Base-by-base conservation (phyloP, 2,888 invertebrate species). In the Drosophila peninsularis region DNA sequence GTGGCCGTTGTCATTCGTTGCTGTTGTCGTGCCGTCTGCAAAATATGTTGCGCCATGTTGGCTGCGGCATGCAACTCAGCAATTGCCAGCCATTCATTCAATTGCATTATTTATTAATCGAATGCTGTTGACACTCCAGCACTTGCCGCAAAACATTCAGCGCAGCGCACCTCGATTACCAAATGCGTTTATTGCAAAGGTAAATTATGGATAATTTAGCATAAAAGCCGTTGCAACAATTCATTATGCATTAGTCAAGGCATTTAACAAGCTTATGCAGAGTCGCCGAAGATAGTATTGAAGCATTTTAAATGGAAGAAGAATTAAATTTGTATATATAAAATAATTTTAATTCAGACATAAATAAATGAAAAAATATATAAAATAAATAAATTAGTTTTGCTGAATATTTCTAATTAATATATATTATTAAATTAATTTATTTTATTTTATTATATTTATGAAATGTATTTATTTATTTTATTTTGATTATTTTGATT, bases 21-120 rank as follows among this genome's bases (percentile, higher is more conserved):
- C 24, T 58, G 44, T 9, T 45, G 53, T 30, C 44, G 36, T 55
- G 60, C 21, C 66, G 47, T 76, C 84, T 77, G 79, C 57, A 70
- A 80, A 79, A 63, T 72, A 58, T 64, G 66, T 64, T 65, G 66
- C 64, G 54, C 67, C 71, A 71, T 73, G 68, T 75, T 69, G 65
- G 62, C 61, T 65, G 65, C 62, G 34, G 53, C 55, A 65, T 62
- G 53, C 56, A 57, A 60, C 52, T 66, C 74, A 56, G 34, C 72
- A 69, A 78, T 78, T 74, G 78, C 62, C 62, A 55, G 62, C 71
- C 61, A 69, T 50, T 37, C 47, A 88, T 88, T 68, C 62, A 78
- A 68, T 79, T 66, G 75, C 72, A 71, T 83, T 75, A 88, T 88
- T 88, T 89, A 83, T 83, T 83, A 75, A 83, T 73, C 55, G 65